Evolutionary conservation across 2,888 invertebrate species (phyloP).

Genomic region (Volucella zonaria): DNA sequence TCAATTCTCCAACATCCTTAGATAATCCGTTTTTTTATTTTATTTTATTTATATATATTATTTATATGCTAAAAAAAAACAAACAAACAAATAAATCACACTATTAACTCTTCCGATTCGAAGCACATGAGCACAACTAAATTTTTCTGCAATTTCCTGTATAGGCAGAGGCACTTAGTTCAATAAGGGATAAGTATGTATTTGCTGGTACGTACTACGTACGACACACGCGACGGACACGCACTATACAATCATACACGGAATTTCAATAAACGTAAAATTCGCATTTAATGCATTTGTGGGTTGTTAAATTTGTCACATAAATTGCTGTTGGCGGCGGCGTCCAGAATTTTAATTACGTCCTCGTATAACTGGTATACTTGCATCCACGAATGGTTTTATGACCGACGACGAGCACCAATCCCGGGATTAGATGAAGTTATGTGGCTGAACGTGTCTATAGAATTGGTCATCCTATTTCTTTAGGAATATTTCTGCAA

Average conservation of each 20-base stretch:
- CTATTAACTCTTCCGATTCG: not conserved
- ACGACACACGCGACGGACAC: slow-evolving; percentile 29
- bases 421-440: slow-evolving; percentile 59
- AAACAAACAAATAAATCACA: slow-evolving; percentile 11
- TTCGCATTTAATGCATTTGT: slow-evolving; percentile 65
- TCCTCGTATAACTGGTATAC: slow-evolving; percentile 13
- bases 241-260: slow-evolving; percentile 40
- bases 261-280: slow-evolving; percentile 69
- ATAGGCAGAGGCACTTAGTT: slow-evolving; percentile 60
- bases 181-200: slow-evolving; percentile 34
- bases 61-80: not conserved
- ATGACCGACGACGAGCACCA: slow-evolving; percentile 53
- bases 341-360: slow-evolving; percentile 68
- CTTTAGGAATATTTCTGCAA: not conserved
- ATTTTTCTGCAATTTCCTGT: slow-evolving; percentile 41
- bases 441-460: slow-evolving; percentile 43
- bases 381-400: slow-evolving; percentile 50
- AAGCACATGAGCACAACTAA: slow-evolving; percentile 15
- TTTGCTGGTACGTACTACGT: slow-evolving; percentile 5
- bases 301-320: slow-evolving; percentile 69
- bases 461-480: slow-evolving; percentile 48
- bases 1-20: not conserved
- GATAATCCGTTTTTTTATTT: slow-evolving; percentile 17
- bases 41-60: not conserved
- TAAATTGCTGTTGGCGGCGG: slow-evolving; percentile 54